Base-by-base conservation (phyloP, 1,140 invertebrate genomes). In the Drosophila ogumai region DNA sequence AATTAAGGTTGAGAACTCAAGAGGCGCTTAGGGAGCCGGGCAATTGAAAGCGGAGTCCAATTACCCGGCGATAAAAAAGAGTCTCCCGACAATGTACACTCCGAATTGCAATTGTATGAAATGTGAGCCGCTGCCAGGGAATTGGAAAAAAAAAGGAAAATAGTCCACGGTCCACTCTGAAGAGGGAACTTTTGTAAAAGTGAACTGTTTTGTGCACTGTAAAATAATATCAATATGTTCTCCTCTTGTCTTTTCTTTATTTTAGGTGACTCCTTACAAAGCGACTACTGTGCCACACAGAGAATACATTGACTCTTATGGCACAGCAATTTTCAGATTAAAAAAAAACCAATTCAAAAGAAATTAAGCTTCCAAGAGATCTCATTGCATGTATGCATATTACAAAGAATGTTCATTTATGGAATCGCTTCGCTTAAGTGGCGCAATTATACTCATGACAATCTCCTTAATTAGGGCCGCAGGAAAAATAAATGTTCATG, bases 1-100 rank as follows among this genome's bases (percentile, higher is more conserved):
- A 72, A 72, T 72, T 72, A 72, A 72, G 68, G 68, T 74, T 44
- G 40, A 50, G n/a, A 74, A 40, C 71, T 73, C 68, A 74, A 74
- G 71, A 73, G 71, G 34, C 46, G 68, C 71, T 73, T 72, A 52
- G 54, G 36, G 54, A 46, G 32, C 63, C 44, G 12, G 43, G 46
- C 55, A 52, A 60, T 72, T 54, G 47, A 60, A 44, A 74, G 55
- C 44, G 40, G 71, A 73, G 56, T 73, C 56, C 55, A 74, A 73
- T 74, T 73, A 74, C 71, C 17, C 19, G n/a, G 38, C 68, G 36
- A 57, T 71, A 57, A 57, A 71, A 58, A 69, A 57, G 40, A 71
- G 22, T 52, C 60, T 43, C n/a, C 47, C 40, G 66, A 72, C 52
- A 71, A 58, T 58, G 54, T 59, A 49, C 32, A 59, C 68, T 72